Evolutionary conservation across 2,113 vertebrate genomes (phyloP).

Genomic region (Burhinus bistriatus): DNA sequence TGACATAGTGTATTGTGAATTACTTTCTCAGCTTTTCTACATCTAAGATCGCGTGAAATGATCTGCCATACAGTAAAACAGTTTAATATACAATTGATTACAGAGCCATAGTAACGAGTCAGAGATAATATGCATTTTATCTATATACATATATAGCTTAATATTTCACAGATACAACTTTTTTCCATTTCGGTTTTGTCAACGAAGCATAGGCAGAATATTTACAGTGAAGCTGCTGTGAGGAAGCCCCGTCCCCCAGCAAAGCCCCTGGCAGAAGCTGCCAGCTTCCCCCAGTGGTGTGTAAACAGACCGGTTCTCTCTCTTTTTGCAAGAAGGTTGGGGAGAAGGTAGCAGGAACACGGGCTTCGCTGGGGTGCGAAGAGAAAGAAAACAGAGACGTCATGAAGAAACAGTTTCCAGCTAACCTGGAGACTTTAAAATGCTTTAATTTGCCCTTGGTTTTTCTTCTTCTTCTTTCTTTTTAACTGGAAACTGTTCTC

Average conservation of each 20-base stretch:
- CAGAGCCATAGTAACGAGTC: conserved; percentile 27
- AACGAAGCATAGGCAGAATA: conserved; percentile 13
- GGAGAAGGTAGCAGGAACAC: neutral
- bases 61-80: conserved; percentile 27
- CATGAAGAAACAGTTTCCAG: neutral
- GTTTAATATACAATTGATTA: conserved; percentile 52
- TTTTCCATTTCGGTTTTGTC: conserved; percentile 1
- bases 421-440: neutral
- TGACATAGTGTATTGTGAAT: conserved; percentile 67
- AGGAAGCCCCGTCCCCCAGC: neutral
- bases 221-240: conserved; percentile 29
- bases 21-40: conserved; percentile 44
- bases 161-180: conserved; percentile 44
- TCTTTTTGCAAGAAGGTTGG: neutral
- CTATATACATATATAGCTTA: conserved; percentile 56
- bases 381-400: neutral
- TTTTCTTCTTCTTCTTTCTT: neutral
- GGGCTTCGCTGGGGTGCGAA: neutral
- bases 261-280: neutral
- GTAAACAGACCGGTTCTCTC: neutral
- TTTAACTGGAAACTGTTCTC: neutral
- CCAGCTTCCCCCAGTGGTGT: neutral
- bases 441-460: neutral
- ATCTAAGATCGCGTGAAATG: conserved; percentile 35
- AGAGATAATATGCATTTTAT: conserved; percentile 4